Evolutionary conservation across 2,888 invertebrate species (phyloP).

Genomic region (Pyrocoelia pectoralis): DNA sequence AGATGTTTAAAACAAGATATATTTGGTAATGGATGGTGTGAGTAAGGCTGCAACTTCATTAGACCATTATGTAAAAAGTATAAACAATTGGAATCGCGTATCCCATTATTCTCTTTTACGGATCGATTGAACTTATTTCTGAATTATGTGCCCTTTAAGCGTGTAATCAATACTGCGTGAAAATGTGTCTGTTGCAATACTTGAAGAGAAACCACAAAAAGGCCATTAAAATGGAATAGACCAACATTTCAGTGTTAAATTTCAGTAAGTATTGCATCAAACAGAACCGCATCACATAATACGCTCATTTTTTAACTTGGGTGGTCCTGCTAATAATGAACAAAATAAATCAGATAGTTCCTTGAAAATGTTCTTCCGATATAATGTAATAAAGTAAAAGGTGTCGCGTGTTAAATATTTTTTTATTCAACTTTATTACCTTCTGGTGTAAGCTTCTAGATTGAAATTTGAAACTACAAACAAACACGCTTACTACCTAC

Average conservation of each 20-base stretch:
- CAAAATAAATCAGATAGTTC: background rate
- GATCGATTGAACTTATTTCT: too few relatives aligned
- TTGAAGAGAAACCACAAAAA: background rate
- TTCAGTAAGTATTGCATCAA: conserved; percentile 3
- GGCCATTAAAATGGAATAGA: background rate
- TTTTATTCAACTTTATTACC: conserved; percentile 14
- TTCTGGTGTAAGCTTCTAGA: conserved; percentile 17
- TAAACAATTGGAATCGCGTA: too few relatives aligned
- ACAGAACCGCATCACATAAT: conserved; percentile 9
- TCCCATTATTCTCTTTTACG: too few relatives aligned
- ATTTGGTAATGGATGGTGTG: too few relatives aligned
- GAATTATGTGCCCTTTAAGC: too few relatives aligned
- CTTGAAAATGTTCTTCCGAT: conserved; percentile 8
- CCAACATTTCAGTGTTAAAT: conserved; percentile 5
- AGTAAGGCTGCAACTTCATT: too few relatives aligned
- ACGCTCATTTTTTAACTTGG: background rate
- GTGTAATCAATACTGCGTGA: too few relatives aligned
- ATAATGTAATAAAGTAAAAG: too few relatives aligned
- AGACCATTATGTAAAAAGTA: too few relatives aligned
- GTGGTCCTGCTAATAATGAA: background rate
- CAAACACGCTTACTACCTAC: conserved; percentile 20
- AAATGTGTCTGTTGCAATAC: too few relatives aligned
- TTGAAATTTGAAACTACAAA: conserved; percentile 22
- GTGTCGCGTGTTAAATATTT: background rate
- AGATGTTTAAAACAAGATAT: too few relatives aligned